Conservation (phyloP, 2,888 invertebrate genomes). For the Autographa gamma region DNA sequence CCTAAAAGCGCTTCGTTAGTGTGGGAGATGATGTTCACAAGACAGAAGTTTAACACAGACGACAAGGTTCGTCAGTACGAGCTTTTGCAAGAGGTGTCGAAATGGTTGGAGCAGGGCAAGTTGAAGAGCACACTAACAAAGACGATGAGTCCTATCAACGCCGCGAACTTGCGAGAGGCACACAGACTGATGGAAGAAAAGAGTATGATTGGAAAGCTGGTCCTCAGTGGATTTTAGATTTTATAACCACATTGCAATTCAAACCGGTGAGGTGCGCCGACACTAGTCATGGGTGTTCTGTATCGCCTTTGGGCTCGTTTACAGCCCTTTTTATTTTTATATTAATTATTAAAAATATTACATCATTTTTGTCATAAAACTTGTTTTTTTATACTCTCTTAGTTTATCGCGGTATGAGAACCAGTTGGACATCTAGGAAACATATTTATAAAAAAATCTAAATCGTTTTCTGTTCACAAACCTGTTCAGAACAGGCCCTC, state of each 20-base stretch:
- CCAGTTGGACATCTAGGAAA: too few relatives aligned
- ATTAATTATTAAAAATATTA: neutral
- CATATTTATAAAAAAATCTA: too few relatives aligned
- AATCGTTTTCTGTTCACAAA: too few relatives aligned
- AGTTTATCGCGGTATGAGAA: too few relatives aligned
- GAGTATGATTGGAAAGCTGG: slow-evolving; percentile 78
- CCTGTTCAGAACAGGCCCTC: too few relatives aligned
- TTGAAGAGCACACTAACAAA: slow-evolving; percentile 76
- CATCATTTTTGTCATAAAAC: too few relatives aligned
- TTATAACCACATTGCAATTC: neutral
- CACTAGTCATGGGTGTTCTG: neutral
- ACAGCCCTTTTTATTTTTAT: neutral
- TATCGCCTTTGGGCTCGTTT: neutral
- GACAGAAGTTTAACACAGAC: slow-evolving; percentile 79
- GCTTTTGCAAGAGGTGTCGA: slow-evolving; percentile 73
- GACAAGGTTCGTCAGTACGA: slow-evolving; percentile 76
- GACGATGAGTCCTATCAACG: slow-evolving; percentile 79
- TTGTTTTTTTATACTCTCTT: neutral
- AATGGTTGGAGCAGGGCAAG: slow-evolving; percentile 74
- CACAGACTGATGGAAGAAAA: slow-evolving; percentile 79
- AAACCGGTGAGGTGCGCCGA: too few relatives aligned
- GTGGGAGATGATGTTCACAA: slow-evolving; percentile 79
- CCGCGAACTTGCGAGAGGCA: slow-evolving; percentile 78
- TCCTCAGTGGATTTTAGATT: slow-evolving; percentile 76
- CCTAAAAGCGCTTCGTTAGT: slow-evolving; percentile 81